A percentile compares a stretch with the other conserved stretches of the same genome.
Evolutionary conservation across 2,888 invertebrate species (phyloP).

Genomic region (Abrostola tripartita): DNA sequence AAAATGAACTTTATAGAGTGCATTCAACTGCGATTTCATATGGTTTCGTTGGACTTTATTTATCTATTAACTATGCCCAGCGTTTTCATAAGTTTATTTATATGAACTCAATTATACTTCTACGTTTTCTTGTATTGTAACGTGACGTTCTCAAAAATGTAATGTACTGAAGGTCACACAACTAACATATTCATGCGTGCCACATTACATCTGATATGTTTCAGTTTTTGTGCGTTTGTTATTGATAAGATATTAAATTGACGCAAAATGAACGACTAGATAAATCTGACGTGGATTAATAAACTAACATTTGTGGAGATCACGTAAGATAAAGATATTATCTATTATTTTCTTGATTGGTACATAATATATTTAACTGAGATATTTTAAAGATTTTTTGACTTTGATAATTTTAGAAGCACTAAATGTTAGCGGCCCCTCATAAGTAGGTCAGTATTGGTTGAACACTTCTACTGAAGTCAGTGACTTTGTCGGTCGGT

Average conservation of each 20-base stretch:
- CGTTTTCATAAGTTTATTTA: not conserved
- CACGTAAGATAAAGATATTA: not conserved
- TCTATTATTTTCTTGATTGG: not conserved
- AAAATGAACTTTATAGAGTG: too few species aligned
- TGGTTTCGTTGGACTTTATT: too few species aligned
- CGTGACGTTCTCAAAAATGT: not conserved
- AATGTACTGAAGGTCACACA: conserved; percentile 6
- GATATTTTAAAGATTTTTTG: too few species aligned
- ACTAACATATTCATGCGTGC: not conserved
- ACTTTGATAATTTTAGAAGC: too few species aligned
- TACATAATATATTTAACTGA: too few species aligned
- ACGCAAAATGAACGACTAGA: conserved; percentile 1
- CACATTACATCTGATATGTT: not conserved
- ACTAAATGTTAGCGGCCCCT: too few species aligned
- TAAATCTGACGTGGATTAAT: not conserved
- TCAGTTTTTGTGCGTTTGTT: conserved; percentile 2
- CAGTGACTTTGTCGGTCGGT: too few species aligned
- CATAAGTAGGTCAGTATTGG: too few species aligned
- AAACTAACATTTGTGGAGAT: not conserved
- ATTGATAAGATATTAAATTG: not conserved
- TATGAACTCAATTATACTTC: not conserved
- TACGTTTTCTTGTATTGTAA: not conserved
- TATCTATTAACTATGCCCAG: too few species aligned
- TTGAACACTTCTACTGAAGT: too few species aligned
- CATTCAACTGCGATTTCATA: too few species aligned